Conservation (phyloP, 1,140 invertebrate genomes). For the Nephotettix cincticeps region DNA sequence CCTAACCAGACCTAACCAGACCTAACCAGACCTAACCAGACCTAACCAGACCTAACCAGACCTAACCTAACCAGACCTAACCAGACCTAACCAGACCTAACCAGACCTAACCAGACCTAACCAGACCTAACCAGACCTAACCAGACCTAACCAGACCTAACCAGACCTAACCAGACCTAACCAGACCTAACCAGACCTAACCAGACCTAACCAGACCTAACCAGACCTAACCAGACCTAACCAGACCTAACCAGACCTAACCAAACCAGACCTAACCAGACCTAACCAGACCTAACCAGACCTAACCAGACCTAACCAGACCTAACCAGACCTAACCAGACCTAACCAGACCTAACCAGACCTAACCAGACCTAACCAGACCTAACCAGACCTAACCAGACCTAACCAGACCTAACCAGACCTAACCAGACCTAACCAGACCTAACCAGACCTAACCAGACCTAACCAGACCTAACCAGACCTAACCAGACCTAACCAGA, state of each 20-base stretch:
- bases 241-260: neutral
- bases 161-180: neutral
- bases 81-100: neutral
- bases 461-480: no score
- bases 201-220: neutral
- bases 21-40: neutral
- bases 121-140: neutral
- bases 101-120: neutral
- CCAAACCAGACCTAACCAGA: neutral
- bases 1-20: neutral
- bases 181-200: neutral
- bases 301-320: slow-evolving; percentile 2
- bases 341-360: slow-evolving; percentile 14
- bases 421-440: no score
- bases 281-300: slow-evolving; percentile 11
- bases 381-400: neutral
- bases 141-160: neutral
- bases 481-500: no score
- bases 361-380: slow-evolving; percentile 17
- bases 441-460: slow-evolving; percentile 7
- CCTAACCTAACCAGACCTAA: neutral
- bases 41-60: neutral
- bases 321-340: neutral
- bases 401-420: neutral
- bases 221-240: neutral